Base-by-base conservation (phyloP, 2,888 invertebrate genomes). In the Thymelicus sylvestris region DNA sequence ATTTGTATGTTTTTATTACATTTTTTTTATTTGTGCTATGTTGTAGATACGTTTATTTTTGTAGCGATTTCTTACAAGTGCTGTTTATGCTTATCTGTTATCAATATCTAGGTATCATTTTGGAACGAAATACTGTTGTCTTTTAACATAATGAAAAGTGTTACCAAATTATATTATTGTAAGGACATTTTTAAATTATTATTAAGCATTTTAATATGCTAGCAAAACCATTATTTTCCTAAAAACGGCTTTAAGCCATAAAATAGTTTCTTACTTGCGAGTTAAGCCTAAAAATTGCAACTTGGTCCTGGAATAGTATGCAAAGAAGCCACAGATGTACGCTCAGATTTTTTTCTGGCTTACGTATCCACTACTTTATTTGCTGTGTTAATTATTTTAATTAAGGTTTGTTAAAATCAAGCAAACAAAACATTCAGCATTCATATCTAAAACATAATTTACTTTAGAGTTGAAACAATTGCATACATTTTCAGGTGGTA, bases 281-380 rank as follows among this genome's bases (percentile, higher is more conserved):
- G 83, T 81, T 81, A 84, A 86, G 85, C 86, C 86, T 87, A 91
- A 91, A 91, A 89, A 89, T 86, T 89, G 84, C 86, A 68, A 83
- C 83, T 81, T 79, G 78, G 77, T 76, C 74, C 77, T 83, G 39
- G 10, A 61, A 67, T 68, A 19, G 38, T 62, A 64, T 68, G 52
- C 68, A 38, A 67, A 50, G 44, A 41, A 38, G 55, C 24, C 39
- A 41, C 19, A 61, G 15, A 41, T 61, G 15, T 41, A 38, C 39
- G 57, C 57, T 24, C 31, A 57, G 13, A 57, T 57, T 57, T 57
- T 31, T 57, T 57, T 7, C 31, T 55, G 57, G 57, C 6, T 57
- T 57, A 38, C 13, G 31, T 31, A 31, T 31, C 10, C 6, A 6
- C 31, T 13, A 31, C 31, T 57, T 57, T 57, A 57, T 57, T 57